Percentiles rank a stretch among this genome's conserved stretches.
Evolutionary conservation across 2,797 vertebrate genomes (phyloP).

Genomic region (Premnoplex brunnescens): DNA sequence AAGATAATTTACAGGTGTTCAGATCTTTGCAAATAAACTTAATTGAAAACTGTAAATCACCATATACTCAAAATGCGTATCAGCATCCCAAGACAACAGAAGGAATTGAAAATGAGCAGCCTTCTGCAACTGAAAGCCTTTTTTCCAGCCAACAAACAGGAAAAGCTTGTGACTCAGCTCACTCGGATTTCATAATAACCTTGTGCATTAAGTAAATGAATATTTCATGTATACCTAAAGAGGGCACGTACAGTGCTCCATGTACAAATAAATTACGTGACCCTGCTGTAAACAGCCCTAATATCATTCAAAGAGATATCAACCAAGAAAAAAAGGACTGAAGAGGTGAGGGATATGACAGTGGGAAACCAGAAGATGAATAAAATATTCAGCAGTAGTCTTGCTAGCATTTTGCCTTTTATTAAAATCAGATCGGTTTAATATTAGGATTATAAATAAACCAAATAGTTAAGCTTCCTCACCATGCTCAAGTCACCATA

Average conservation of each 20-base stretch:
- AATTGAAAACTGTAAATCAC: conserved; percentile 37
- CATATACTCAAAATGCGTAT: background rate
- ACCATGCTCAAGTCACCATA: background rate
- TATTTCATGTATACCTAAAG: background rate
- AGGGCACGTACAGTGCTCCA: background rate
- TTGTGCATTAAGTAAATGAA: background rate
- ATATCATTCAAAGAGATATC: background rate
- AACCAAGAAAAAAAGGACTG: background rate
- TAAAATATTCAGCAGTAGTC: background rate
- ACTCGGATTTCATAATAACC: background rate
- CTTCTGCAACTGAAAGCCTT: conserved; percentile 22
- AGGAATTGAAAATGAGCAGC: conserved; percentile 23
- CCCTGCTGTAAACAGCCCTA: background rate
- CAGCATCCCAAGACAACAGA: background rate
- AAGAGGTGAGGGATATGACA: background rate
- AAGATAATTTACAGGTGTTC: conserved; percentile 24
- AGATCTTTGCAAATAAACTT: conserved; percentile 44
- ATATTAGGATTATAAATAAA: background rate
- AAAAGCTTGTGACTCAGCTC: conserved; percentile 41
- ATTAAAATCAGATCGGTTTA: background rate
- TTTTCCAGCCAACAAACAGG: background rate
- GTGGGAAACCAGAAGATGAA: background rate
- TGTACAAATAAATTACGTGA: background rate
- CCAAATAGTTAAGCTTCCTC: background rate
- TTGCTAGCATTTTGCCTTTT: background rate